Base-by-base conservation (phyloP, 2,113 vertebrate genomes). In the Lepus americanus region DNA sequence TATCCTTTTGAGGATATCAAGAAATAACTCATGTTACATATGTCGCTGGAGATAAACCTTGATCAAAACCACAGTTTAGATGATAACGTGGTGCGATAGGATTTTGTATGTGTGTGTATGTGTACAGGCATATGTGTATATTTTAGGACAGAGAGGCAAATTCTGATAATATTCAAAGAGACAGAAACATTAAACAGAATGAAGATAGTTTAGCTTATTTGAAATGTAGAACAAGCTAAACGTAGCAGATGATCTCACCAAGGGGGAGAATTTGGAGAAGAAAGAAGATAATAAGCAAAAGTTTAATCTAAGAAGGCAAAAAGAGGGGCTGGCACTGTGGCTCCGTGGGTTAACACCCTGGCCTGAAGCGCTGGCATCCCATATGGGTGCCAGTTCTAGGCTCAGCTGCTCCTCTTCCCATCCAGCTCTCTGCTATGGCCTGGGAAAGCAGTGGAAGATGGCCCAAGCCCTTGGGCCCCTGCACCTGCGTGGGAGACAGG, bases 61-160 rank as follows among this genome's bases (percentile, higher is more conserved):
- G 63, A 67, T 31, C 9, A 63, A 85, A 88, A 83, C 27, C 69
- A 11, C 78, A 88, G 95, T 76, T 90, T 91, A 16, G 17, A 36
- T 72, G 31, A 67, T 73, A 95, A 88, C 76, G n/a, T 84, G 23
- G 27, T 76, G 4, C 59, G 25, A 44, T 44, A 44, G 44, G 44
- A 44, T 44, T 44, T 44, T 44, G 11, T 78, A 0, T 53, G 25
- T 13, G 27, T 83, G 13, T 27, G 1, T 29, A 2, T 72, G 66
- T 53, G 20, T 25, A 19, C 36, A 7, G n/a, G 0, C 29, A 11
- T 33, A 7, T 33, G 44, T 61, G 12, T 61, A 49, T 92, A 3
- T 87, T 90, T 89, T 29, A 90, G 6, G 2, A 64, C 16, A 90
- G 3, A n/a, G 3, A 49, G 13, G 5, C 33, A 82, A 78, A 82